Base-by-base conservation (phyloP, 1,140 invertebrate species). In the Orius insidiosus region DNA sequence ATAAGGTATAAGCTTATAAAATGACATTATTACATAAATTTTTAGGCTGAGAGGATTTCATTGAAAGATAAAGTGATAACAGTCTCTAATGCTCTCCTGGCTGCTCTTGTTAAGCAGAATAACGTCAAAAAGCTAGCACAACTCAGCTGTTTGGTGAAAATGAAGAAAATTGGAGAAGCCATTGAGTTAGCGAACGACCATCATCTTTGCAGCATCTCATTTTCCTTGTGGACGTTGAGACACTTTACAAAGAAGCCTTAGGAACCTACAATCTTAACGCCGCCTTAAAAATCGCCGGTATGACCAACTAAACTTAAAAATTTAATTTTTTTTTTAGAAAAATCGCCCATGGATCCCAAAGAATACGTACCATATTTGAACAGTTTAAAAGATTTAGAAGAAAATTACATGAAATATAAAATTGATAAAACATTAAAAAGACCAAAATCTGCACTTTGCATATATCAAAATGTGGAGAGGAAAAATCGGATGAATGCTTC, bases 321-420 rank as follows among this genome's bases (percentile, higher is more conserved):
- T 40, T 40, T 24, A 24, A 24, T 24, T 24, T 24, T 85, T 60
- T 76, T 93, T 8, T 83, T 81, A 6, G 75, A 78, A 52, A 85
- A 82, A 59, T 89, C 85, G 1, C 84, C 77, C 45, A 76, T 86
- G 64, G 89, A 94, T 66, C 90, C 90, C 0, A 92, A 92, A 63
- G 90, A 95, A 60, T 94, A 87, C 64, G 64, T 93, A n/a, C 78
- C 85, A 3, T 84, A 88, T 58, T 64, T 95, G 18, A 88, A 92
- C 60, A 65, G 76, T 36, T 63, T 95, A 0, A 72, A 74, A 56
- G 61, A 68, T 31, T 64, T 86, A 60, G 74, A 85, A 37, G 63
- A 68, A 9, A 69, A 80, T 58, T 75, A 76, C 54, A 74, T 76
- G 57, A 72, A 72, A 48, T 94, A 74, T 59, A 75, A 71, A 35